phyloP scores from a whole-genome alignment of 1,140 invertebrate genomes.

The Brevipalpus yothersi region DNA sequence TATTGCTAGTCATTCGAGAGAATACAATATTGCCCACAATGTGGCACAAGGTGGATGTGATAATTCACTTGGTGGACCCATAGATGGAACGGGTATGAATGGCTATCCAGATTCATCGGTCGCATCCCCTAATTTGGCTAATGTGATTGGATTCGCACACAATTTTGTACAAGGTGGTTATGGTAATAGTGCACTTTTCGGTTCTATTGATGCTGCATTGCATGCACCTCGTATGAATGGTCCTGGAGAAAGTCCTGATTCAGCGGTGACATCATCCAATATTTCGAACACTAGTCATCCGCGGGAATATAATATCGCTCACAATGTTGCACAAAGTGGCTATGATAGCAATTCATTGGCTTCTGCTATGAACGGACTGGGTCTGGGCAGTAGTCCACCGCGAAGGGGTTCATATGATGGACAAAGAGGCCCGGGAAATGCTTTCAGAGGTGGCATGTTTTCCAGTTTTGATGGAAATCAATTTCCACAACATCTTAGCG shows the following conservation, averaged over 20 bases:
- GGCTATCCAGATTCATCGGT: too few relatives aligned
- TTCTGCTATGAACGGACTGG: slow-evolving; percentile 14
- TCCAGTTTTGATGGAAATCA: slow-evolving; percentile 12
- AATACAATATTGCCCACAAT: too few relatives aligned
- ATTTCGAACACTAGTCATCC: slow-evolving; percentile 15
- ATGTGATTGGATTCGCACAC: too few relatives aligned
- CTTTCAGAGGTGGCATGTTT: slow-evolving; percentile 25
- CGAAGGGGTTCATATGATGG: slow-evolving; percentile 46
- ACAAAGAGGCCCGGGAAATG: slow-evolving; percentile 9
- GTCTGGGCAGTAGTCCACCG: slow-evolving; percentile 28
- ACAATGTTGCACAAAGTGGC: neutral
- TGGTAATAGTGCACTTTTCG: slow-evolving; percentile 1
- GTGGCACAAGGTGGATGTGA: too few relatives aligned
- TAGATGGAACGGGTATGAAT: too few relatives aligned
- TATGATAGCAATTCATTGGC: neutral
- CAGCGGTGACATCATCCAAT: slow-evolving; percentile 8
- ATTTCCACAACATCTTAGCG: slow-evolving; percentile 28
- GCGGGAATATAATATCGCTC: slow-evolving; percentile 8
- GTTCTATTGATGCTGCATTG: slow-evolving; percentile 3
- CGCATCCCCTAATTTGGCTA: too few relatives aligned
- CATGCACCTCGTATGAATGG: too few relatives aligned
- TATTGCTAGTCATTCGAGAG: too few relatives aligned
- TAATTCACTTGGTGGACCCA: too few relatives aligned
- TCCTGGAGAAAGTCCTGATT: neutral
- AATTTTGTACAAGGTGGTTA: too few relatives aligned